Evolutionary conservation across 2,113 vertebrate species (phyloP).

Genomic region (Halcyon malimbica): DNA sequence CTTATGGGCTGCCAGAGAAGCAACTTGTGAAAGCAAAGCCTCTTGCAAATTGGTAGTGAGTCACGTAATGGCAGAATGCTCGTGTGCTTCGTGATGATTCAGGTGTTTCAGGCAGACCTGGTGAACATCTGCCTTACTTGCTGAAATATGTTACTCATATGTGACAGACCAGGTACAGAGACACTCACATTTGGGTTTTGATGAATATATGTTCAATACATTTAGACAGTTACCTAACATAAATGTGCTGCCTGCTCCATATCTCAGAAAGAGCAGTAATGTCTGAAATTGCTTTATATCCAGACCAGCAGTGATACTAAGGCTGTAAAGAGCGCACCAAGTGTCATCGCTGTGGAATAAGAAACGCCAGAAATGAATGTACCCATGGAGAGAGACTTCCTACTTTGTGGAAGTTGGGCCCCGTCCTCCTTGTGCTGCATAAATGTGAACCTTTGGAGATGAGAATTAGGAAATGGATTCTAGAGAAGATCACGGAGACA

Average conservation of each 20-base stretch:
- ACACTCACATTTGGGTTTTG: neutral
- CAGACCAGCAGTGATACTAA: neutral
- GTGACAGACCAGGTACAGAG: neutral
- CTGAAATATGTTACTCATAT: neutral
- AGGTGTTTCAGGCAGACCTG: neutral
- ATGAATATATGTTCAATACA: neutral
- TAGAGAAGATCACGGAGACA: neutral
- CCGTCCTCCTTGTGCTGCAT: fast-evolving
- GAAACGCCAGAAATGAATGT: neutral
- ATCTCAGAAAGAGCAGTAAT: neutral
- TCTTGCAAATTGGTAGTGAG: neutral
- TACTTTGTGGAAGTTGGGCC: neutral
- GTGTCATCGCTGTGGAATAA: neutral
- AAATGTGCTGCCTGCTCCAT: neutral
- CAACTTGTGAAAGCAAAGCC: neutral
- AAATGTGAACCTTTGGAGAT: neutral
- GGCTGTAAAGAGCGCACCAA: neutral
- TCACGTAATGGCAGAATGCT: neutral
- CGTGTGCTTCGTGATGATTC: fast-evolving
- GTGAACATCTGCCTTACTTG: neutral
- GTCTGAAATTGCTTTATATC: neutral
- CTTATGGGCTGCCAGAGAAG: neutral
- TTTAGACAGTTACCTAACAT: neutral
- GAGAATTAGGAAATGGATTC: neutral
- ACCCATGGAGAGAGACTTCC: neutral